Evolutionary conservation across 2,113 vertebrate species (phyloP).

Genomic region (Aldabrachelys gigantea): DNA sequence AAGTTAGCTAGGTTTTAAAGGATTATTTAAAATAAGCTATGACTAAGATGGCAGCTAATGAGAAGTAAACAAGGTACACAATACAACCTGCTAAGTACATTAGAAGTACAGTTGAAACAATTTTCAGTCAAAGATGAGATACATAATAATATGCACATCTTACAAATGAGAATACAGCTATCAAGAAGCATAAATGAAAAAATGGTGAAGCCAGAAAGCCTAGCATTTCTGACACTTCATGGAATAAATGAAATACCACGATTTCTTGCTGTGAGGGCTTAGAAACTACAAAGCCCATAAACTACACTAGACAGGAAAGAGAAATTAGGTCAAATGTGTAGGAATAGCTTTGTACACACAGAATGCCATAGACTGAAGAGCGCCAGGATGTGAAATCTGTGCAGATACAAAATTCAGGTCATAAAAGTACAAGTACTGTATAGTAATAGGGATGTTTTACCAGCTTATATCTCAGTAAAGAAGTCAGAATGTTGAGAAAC

Average conservation of each 20-base stretch:
- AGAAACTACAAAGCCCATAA: background rate
- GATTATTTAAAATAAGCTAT: background rate
- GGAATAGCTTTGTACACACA: background rate
- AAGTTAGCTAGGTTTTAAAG: background rate
- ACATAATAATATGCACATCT: background rate
- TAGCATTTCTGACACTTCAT: background rate
- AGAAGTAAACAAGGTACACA: background rate
- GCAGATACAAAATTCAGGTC: background rate
- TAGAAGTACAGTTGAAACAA: background rate
- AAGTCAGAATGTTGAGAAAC: background rate
- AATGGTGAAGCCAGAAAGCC: background rate
- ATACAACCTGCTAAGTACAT: background rate
- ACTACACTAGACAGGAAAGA: background rate
- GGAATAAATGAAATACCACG: background rate
- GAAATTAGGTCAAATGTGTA: background rate
- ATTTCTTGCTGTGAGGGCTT: background rate
- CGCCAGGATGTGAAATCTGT: background rate
- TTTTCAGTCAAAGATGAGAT: background rate
- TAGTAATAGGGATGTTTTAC: background rate
- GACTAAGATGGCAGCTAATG: background rate
- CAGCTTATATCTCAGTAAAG: background rate
- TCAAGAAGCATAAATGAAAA: background rate
- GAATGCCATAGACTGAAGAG: background rate
- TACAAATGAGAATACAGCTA: background rate
- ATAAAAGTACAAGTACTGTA: background rate